Evolutionary conservation across 2,113 vertebrate species (phyloP), one percentile per base, ranked within the genome.

Genomic region (Tetrao urogallus): DNA sequence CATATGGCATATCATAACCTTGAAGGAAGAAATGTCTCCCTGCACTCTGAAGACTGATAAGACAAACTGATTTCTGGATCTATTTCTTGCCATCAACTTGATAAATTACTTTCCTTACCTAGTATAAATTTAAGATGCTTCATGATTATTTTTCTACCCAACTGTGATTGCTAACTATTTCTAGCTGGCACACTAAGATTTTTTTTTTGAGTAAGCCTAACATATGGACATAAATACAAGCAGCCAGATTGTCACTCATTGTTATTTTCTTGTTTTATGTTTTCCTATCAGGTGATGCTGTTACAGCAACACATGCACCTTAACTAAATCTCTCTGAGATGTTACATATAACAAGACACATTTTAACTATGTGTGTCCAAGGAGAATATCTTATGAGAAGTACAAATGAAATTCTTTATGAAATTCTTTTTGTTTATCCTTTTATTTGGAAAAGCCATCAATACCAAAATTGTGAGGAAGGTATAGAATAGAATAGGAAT

Each of bases 1-100:
- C 94, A 95, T 96, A 96, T 91, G 94, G 94, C 50, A 52, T 71
- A 47, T 56, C 25, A 74, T 88, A 96, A 93, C 92, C 96, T 96
- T 96, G 93, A 89, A 93, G 79, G 64, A 89, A 86, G 42, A 89
- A 77, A 25, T 56, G 69, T 70, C 72, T 95, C 86, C 79, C 93
- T 67, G n/a, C 58, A 45, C 86, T 34, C 79, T 77, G 34, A 34
- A 71, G 86, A 96, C 88, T 38, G 4, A 57, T 60, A 60, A 70
- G 64, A 94, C 45, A 88, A 74, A 73, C 22, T 70, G 58, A 79
- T 89, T 50, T 82, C 74, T 66, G 30, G 88, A 86, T 25, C 14
- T 27, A 16, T 40, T 78, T 73, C 57, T 65, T 89, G 45, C 48
- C n/a, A 70, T 42, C 79, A 91, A 77, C 28, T 63, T 82, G 64